phyloP scores from a whole-genome alignment of 2,797 vertebrate genomes.

The Onychomys arenicola region DNA sequence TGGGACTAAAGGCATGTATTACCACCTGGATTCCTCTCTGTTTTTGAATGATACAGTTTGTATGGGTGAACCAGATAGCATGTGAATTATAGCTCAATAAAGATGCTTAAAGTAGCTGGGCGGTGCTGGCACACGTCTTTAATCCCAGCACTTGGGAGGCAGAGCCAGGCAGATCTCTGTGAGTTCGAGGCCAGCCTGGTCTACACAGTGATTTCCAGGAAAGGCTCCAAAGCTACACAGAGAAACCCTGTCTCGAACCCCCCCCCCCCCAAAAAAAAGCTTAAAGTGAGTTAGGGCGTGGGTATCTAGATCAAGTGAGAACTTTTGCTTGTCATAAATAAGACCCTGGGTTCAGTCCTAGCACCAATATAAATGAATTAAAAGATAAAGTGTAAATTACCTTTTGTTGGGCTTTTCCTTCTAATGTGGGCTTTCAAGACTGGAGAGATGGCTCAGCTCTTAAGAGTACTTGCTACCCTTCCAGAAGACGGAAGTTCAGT shows the following conservation, averaged over 20 bases:
- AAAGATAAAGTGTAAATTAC: background rate
- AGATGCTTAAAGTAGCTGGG: background rate
- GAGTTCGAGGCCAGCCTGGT: too few relatives aligned
- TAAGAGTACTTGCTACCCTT: background rate
- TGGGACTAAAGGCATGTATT: background rate
- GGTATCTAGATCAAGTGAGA: background rate
- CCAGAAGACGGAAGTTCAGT: background rate
- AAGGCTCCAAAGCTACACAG: too few relatives aligned
- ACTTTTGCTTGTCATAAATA: background rate
- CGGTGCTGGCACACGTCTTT: too few relatives aligned
- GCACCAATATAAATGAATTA: background rate
- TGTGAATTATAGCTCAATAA: conserved; percentile 18
- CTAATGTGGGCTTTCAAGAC: too few relatives aligned
- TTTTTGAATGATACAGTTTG: background rate
- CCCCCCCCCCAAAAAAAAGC: background rate
- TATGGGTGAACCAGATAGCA: background rate
- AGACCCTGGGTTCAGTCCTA: too few relatives aligned
- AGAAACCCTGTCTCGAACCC: too few relatives aligned
- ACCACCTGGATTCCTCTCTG: background rate
- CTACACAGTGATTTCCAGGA: too few relatives aligned
- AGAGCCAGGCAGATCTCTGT: too few relatives aligned
- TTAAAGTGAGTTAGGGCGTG: background rate
- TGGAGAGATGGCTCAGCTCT: background rate
- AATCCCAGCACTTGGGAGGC: too few relatives aligned
- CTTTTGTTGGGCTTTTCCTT: conserved; percentile 19